These are phyloP conservation scores for Collichthys lucidus DNA, from an alignment of 2,113 vertebrate species.

Conservation along the genomic window DNA sequence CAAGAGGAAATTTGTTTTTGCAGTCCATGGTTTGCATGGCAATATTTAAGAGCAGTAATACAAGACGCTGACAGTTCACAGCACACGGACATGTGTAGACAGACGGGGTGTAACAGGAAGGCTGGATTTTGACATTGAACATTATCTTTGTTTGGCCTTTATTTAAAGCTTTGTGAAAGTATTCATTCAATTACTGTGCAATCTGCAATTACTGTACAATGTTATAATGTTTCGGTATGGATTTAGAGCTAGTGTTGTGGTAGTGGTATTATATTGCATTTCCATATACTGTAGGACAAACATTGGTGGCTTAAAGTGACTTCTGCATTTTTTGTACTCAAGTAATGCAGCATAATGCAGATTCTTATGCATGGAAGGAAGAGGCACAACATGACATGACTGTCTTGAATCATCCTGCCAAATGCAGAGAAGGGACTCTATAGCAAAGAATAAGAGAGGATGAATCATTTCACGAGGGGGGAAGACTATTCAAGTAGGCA, in stretches of 20 bases:
- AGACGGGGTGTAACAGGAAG: neutral
- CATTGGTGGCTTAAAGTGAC: neutral
- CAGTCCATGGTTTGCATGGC: neutral
- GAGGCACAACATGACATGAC: conserved; percentile 11
- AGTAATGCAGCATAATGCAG: neutral
- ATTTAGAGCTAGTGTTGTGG: neutral
- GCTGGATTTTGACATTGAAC: neutral
- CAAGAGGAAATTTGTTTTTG: conserved; percentile 60
- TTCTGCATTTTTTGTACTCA: neutral
- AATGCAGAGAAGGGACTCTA: conserved; percentile 33
- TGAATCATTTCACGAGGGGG: conserved; percentile 39
- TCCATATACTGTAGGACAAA: no score
- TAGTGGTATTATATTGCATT: neutral
- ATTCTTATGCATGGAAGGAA: conserved; percentile 1
- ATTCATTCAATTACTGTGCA: neutral
- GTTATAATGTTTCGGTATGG: neutral
- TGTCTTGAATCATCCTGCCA: conserved; percentile 35
- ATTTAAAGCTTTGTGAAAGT: neutral
- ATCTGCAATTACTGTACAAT: no score
- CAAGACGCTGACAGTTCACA: conserved; percentile 38
- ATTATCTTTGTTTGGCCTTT: neutral
- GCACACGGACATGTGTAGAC: conserved; percentile 1
- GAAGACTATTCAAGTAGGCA: conserved; percentile 40
- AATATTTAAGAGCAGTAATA: conserved; percentile 40
- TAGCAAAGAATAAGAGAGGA: conserved; percentile 38